phyloP scores from a whole-genome alignment of 2,797 vertebrate genomes.

The Pipistrellus kuhlii region DNA sequence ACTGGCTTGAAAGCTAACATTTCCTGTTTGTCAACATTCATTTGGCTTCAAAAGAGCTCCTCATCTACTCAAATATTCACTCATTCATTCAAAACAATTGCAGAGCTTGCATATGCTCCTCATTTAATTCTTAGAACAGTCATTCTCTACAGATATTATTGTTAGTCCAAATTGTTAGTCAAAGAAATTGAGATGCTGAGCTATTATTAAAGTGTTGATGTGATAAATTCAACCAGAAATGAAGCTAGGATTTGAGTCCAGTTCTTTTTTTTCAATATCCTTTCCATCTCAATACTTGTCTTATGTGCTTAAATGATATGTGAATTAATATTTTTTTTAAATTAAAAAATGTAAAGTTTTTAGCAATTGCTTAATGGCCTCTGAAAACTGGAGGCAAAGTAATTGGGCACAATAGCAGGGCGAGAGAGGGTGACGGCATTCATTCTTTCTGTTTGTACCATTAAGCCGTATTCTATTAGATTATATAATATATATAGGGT shows the following conservation, averaged over 20 bases:
- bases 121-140: background rate
- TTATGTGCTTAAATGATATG: background rate
- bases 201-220: background rate
- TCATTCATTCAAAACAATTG: background rate
- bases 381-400: background rate
- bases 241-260: background rate
- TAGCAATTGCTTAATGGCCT: conserved; percentile 30
- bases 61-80: background rate
- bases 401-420: background rate
- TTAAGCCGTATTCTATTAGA: background rate
- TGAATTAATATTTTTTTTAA: background rate
- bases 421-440: background rate
- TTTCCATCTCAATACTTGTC: background rate
- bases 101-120: background rate
- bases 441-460: background rate
- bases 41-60: conserved; percentile 27
- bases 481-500: background rate
- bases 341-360: background rate
- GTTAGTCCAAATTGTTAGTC: background rate
- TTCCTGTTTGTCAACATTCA: conserved; percentile 13
- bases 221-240: background rate
- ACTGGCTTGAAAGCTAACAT: background rate
- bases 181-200: background rate
- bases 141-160: background rate
- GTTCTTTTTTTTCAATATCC: background rate